A percentile compares a stretch with the other conserved stretches of the same genome.
phyloP scores from a whole-genome alignment of 2,888 invertebrate species.

The Idaea aversata region DNA sequence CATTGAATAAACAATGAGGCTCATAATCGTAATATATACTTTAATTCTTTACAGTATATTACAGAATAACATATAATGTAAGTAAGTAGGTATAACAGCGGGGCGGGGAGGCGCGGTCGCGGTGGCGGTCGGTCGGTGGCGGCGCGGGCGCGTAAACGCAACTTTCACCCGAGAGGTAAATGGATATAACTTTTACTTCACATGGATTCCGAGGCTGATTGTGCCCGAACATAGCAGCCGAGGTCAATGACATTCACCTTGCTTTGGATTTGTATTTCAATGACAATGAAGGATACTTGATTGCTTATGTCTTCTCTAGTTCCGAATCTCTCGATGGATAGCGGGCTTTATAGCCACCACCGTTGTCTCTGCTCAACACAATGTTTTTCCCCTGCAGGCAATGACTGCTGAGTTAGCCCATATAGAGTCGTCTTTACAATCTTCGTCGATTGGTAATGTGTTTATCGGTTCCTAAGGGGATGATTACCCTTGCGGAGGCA shows the following conservation, averaged over 20 bases:
- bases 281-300: background rate
- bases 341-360: no score
- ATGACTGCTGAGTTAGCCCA: no score
- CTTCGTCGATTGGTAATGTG: no score
- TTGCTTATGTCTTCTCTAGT: no score
- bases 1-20: background rate
- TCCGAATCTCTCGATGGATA: no score
- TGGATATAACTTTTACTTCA: constrained; percentile 30
- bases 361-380: no score
- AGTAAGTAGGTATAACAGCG: background rate
- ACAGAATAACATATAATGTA: background rate
- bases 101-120: background rate
- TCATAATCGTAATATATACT: background rate
- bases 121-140: no score
- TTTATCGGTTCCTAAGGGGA: no score
- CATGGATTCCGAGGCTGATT: constrained; percentile 10
- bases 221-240: background rate
- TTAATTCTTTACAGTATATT: background rate
- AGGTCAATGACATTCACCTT: background rate
- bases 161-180: constrained; percentile 26
- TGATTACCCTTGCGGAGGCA: no score
- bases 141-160: background rate
- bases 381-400: no score
- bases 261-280: background rate
- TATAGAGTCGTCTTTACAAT: no score